Evolutionary conservation across 2,888 invertebrate genomes (phyloP).

Genomic region (Drosophila mercatorum): DNA sequence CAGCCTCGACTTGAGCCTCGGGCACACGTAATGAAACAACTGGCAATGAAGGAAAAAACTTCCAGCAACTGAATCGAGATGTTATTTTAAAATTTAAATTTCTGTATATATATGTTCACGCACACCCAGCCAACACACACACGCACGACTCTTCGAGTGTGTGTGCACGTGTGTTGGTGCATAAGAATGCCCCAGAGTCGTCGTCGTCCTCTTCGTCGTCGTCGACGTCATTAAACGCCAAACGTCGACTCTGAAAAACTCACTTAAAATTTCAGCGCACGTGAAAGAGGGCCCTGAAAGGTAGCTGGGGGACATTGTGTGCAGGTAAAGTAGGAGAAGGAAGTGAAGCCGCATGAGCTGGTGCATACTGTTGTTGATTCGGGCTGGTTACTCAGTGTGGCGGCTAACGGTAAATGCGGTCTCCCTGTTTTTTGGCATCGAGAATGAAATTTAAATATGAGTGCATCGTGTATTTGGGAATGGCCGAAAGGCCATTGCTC

Average conservation of each 20-base stretch:
- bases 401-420: constrained; percentile 47
- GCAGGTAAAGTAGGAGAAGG: not conserved
- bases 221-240: constrained; percentile 77
- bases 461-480: constrained; percentile 10
- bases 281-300: constrained; percentile 47
- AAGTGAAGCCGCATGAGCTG: not conserved
- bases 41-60: constrained; percentile 49
- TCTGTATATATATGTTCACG: constrained; percentile 72
- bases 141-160: not conserved
- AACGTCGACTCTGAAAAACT: constrained; percentile 71
- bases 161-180: constrained; percentile 58
- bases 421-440: constrained; percentile 23
- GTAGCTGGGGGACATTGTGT: not conserved
- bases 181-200: constrained; percentile 74
- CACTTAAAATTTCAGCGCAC: constrained; percentile 77
- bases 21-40: constrained; percentile 68
- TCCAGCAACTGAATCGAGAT: constrained; percentile 35
- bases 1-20: constrained; percentile 27
- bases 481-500: constrained; percentile 45
- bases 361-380: constrained; percentile 3
- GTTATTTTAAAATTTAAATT: constrained; percentile 81
- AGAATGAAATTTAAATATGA: constrained; percentile 58
- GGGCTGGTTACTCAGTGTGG: constrained; percentile 22
- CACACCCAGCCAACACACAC: constrained; percentile 24
- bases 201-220: not conserved